Evolutionary conservation across 2,888 invertebrate genomes (phyloP).

Genomic region (Actias luna): DNA sequence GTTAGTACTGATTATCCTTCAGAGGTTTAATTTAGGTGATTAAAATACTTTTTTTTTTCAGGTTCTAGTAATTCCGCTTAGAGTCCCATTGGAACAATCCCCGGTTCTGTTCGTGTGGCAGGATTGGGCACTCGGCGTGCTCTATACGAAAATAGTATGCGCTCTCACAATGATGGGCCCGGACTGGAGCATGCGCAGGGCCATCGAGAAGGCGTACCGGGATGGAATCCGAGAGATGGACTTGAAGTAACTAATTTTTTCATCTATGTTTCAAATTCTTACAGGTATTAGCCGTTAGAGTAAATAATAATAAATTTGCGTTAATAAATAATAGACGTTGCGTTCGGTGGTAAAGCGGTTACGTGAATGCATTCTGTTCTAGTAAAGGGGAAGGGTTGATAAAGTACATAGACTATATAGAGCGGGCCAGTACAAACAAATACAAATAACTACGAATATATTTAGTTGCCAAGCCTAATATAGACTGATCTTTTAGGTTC

Average conservation of each 20-base stretch:
- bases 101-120: slow-evolving; percentile 95
- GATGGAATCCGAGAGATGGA: slow-evolving; percentile 97
- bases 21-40: no score
- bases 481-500: no score
- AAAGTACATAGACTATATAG: no score
- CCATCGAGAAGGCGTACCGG: slow-evolving; percentile 95
- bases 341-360: no score
- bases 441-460: no score
- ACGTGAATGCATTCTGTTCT: no score
- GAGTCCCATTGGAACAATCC: slow-evolving; percentile 95
- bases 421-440: no score
- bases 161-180: slow-evolving; percentile 99
- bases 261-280: background rate
- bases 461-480: no score
- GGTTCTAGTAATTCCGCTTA: slow-evolving; percentile 93
- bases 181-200: slow-evolving; percentile 95
- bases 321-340: no score
- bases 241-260: slow-evolving; percentile 78
- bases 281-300: background rate
- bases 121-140: slow-evolving; percentile 98
- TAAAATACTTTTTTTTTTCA: slow-evolving; percentile 32
- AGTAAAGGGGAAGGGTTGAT: no score
- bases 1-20: no score
- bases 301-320: no score
- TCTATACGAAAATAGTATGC: slow-evolving; percentile 98